These are phyloP conservation scores for Eriosoma lanigerum DNA, from an alignment of 1,140 invertebrate genomes.

Conservation along the genomic window DNA sequence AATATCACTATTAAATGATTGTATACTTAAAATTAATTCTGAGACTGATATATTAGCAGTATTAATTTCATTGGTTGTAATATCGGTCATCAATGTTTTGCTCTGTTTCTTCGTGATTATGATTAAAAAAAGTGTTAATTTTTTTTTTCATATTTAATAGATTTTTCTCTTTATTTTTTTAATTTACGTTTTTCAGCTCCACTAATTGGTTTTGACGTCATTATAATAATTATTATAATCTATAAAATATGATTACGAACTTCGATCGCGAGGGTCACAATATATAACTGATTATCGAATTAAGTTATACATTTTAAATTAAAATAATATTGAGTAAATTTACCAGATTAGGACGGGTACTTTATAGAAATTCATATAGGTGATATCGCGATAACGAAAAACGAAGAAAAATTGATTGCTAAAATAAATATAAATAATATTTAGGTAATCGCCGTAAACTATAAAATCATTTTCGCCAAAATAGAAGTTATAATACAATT, in stretches of 20 bases:
- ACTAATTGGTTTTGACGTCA: slow-evolving; percentile 2
- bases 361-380: too few relatives aligned
- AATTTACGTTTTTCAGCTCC: slow-evolving; percentile 2
- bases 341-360: too few relatives aligned
- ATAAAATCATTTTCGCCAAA: too few relatives aligned
- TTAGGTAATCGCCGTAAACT: too few relatives aligned
- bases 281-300: too few relatives aligned
- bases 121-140: slow-evolving; percentile 7
- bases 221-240: slow-evolving; percentile 8
- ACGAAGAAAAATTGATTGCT: too few relatives aligned
- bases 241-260: slow-evolving; percentile 10
- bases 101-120: slow-evolving; percentile 27
- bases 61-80: slow-evolving; percentile 13
- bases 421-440: too few relatives aligned
- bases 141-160: background rate
- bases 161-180: slow-evolving; percentile 20
- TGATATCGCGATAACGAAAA: too few relatives aligned
- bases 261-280: too few relatives aligned
- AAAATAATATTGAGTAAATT: too few relatives aligned
- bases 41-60: slow-evolving; percentile 1
- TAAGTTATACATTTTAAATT: too few relatives aligned
- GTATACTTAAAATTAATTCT: background rate
- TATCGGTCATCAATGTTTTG: slow-evolving; percentile 15
- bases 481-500: too few relatives aligned
- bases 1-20: slow-evolving; percentile 25